Base-by-base conservation (phyloP, 2,888 invertebrate genomes). In the Arrhopalites spinosus region DNA sequence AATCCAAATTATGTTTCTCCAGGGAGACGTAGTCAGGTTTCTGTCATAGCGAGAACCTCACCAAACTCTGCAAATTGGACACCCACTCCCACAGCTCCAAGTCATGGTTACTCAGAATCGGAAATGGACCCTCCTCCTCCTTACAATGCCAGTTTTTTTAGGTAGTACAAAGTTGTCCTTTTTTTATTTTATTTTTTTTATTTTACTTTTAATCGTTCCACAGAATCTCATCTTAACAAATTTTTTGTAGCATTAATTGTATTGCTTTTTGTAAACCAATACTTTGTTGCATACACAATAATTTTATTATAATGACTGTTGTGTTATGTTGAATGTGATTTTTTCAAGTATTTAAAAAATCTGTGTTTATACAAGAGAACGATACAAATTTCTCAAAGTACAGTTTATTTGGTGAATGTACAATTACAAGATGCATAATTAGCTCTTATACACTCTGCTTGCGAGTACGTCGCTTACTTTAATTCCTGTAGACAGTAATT, bases 111-210 rank as follows among this genome's bases (percentile, higher is more conserved):
- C 47, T 17, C 36, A 8, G 27, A 68, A 27, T 67, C 76, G 0
- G 47, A 71, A n/a, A 23, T 61, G 15, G 82, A 83, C 23, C 82
- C 82, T 43, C 83, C 83, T 2, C 83, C 83, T 2, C 83, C 83
- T 2, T 83, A 83, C 61, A 82, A 82, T 63, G 78, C 77, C n/a
- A 78, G 78, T 59, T 80, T 78, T 69, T 73, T 80, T 68, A 78
- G 82, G 82, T 82, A 79, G 74, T 23, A 25, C 15, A 2, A 5
- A 25, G 8, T 50, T 20, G 15, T 8, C 1, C 8, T 8, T 53
- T 53, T 53, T 7, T 50, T 50, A 8, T n/a, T 50, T 50, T 53
- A n/a, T 11, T 2, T n/a, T 53, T n/a, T 53, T 20, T 2, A 17
- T 5, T 1, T n/a, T 53, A 53, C 1, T 8, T 23, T 20, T 53